phyloP scores from a whole-genome alignment of 2,888 invertebrate species.

The Microchrysa polita region DNA sequence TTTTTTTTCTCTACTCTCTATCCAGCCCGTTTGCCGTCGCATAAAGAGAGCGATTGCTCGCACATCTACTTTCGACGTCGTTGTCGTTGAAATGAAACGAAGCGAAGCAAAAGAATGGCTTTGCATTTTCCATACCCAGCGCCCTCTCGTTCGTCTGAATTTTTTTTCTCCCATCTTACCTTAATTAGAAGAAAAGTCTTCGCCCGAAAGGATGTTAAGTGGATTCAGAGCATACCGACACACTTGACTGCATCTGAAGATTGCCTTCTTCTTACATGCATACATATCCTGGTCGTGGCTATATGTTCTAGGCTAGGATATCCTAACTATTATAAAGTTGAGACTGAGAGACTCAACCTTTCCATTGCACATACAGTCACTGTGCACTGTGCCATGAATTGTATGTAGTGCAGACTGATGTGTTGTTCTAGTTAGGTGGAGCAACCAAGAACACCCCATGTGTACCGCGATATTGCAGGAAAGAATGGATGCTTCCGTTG shows the following conservation, averaged over 20 bases:
- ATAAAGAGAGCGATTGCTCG: background rate
- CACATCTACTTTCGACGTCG: background rate
- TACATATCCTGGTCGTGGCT: background rate
- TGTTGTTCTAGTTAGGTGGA: slow-evolving; percentile 21
- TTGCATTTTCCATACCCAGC: too few species aligned
- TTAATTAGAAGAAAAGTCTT: slow-evolving; percentile 41
- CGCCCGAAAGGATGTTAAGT: slow-evolving; percentile 39
- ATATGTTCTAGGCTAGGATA: too few species aligned
- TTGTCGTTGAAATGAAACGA: slow-evolving; percentile 7
- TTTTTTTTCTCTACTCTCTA: slow-evolving; percentile 23
- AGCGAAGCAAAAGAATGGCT: background rate
- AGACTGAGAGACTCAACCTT: background rate
- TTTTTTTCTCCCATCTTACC: slow-evolving; percentile 23
- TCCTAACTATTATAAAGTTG: slow-evolving; percentile 2
- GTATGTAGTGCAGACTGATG: background rate
- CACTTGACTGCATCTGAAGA: slow-evolving; percentile 42
- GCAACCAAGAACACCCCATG: background rate
- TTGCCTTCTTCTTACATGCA: slow-evolving; percentile 30
- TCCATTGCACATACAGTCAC: background rate
- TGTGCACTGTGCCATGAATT: slow-evolving; percentile 26
- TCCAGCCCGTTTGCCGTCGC: background rate
- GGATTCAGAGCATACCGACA: slow-evolving; percentile 40
- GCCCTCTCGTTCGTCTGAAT: background rate
- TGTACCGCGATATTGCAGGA: background rate
- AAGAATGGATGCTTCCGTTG: background rate